Base-by-base conservation (phyloP, 2,113 vertebrate species). In the Nipponia nippon region DNA sequence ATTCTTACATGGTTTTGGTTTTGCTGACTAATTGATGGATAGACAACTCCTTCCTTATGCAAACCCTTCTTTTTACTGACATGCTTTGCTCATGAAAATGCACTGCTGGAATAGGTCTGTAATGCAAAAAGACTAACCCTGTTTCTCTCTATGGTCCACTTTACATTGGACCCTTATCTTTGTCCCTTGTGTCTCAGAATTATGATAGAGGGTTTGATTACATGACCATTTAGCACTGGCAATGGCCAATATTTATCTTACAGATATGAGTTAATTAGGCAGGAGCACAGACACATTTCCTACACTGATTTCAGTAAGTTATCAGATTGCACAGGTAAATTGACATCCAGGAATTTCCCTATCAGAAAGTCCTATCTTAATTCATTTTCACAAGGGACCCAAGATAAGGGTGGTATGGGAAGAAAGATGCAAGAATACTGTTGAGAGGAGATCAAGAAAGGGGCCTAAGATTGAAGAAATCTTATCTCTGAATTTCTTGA, bases 301-400 rank as follows among this genome's bases (percentile, higher is more conserved):
- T 92, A 83, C 65, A 82, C 20, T 65, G 75, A 89, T 96, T 96
- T 93, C 63, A 56, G 38, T 79, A 79, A 71, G 32, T 80, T 95
- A 95, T 90, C 95, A 94, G 94, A 94, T 96, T 83, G 52, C 58
- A 79, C 66, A 97, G 81, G 94, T 96, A 96, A 93, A 96, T 20
- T 94, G 83, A 96, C 96, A 94, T 91, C 71, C 59, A 86, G 29
- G 67, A 94, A 83, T 83, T 94, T 91, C 40, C 36, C 47, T 94
- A 89, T 97, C 94, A 70, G 73, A 90, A 93, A 94, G 71, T 21
- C 36, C n/a, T 79, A 95, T 97, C 95, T 95, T 96, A 97, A 96
- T 94, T 94, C 23, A 91, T 95, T 92, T 93, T 96, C 94, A 89
- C 90, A 84, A 82, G 93, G 78, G 96, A 95, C 29, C 9, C 18